These are phyloP conservation scores for Caloenas nicobarica DNA, from an alignment of 2,113 vertebrate genomes.

Conservation along the genomic window DNA sequence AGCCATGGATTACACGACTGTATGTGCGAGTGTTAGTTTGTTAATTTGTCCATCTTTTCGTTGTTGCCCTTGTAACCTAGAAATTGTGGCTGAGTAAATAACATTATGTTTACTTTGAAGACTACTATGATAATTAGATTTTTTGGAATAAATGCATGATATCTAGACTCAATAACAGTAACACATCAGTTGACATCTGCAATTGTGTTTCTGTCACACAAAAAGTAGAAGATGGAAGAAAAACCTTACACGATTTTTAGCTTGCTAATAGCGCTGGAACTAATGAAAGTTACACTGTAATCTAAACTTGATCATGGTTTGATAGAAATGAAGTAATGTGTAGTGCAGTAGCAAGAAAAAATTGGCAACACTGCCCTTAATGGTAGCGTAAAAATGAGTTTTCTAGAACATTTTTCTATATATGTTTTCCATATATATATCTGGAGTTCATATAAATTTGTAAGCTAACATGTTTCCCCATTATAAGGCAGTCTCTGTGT, in stretches of 20 bases:
- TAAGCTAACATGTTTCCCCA: neutral
- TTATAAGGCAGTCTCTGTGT: neutral
- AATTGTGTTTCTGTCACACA: neutral
- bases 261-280: neutral
- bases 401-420: neutral
- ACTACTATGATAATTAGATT: neutral
- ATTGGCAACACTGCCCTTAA: neutral
- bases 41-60: neutral
- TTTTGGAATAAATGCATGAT: neutral
- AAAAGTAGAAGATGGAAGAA: neutral
- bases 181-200: neutral
- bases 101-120: neutral
- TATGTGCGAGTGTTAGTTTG: neutral
- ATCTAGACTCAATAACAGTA: neutral
- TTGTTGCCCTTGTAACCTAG: neutral
- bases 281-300: neutral
- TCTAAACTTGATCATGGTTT: neutral
- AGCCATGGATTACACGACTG: neutral
- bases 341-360: neutral
- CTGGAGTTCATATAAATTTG: neutral
- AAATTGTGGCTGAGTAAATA: neutral
- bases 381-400: neutral
- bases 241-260: fast-evolving
- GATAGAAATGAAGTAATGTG: neutral
- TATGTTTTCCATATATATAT: neutral